phyloP scores from a whole-genome alignment of 2,113 vertebrate genomes.

The Sigmodon hispidus region DNA sequence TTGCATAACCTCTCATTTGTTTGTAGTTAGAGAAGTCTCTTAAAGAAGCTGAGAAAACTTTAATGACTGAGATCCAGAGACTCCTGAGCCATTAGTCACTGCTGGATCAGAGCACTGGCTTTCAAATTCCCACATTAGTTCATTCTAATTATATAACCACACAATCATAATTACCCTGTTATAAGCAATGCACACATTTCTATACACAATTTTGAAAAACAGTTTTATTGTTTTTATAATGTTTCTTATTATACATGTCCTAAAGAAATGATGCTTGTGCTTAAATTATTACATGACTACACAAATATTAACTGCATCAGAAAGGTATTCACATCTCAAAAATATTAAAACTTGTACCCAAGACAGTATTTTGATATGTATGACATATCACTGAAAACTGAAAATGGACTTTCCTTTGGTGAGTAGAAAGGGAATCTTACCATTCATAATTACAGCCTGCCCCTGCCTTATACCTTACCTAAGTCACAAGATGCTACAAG shows the following conservation, averaged over 20 bases:
- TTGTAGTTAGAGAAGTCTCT: neutral
- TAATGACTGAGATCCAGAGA: neutral
- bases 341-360: neutral
- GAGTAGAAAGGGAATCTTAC: neutral
- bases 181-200: conserved; percentile 33
- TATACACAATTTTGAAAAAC: conserved; percentile 20
- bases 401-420: neutral
- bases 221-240: conserved; percentile 45
- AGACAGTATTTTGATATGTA: neutral
- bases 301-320: neutral
- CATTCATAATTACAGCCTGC: neutral
- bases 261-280: conserved; percentile 3
- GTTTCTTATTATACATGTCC: neutral
- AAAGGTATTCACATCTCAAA: neutral
- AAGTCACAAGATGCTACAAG: conserved; percentile 27
- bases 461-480: neutral
- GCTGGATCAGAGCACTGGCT: neutral
- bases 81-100: neutral
- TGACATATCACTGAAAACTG: neutral
- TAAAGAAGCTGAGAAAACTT: conserved; percentile 49
- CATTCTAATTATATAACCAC: neutral
- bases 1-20: neutral
- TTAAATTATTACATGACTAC: conserved; percentile 24
- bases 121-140: conserved; percentile 42
- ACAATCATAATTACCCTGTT: conserved; percentile 12